Base-by-base conservation (phyloP, 2,888 invertebrate genomes). In the Alloscopus bannaensis region DNA sequence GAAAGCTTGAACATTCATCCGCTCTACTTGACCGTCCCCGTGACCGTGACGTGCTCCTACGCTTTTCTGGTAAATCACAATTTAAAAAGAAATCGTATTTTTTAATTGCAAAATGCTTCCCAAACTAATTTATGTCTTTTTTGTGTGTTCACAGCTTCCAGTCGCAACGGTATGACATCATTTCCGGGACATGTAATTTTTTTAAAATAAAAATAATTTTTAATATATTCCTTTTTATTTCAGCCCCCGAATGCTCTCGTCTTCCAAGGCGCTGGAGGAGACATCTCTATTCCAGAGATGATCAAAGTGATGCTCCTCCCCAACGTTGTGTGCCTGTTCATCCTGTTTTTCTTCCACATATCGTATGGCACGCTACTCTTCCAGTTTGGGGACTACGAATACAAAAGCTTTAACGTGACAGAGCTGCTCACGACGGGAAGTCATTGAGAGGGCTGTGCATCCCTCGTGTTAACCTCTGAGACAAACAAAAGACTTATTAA, bases 11-110 rank as follows among this genome's bases (percentile, higher is more conserved):
- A 91, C 85, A 91, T 95, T 78, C 95, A 97, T 89, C 97, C 97
- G 0, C 89, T 98, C 78, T 95, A 94, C 89, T 90, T 97, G 88
- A 96, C 97, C 93, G 90, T 97, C 85, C 97, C 97, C 0, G 95
- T 95, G 0, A 92, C 96, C 0, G 89, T 97, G 24, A 93, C 95
- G 2, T 95, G 96, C 88, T 96, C 96, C 66, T 96, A 96, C 90
- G 96, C 95, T 8, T 95, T 97, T 91, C 78, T 84, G 59, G 81
- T 81, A 71, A 64, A 42, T 20, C 57, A 20, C 28, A 57, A 28
- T 6, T 16, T 57, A n/a, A 11, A 31, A n/a, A 59, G 71, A n/a
- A 20, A 24, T 40, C 8, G 57, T 52, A 20, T n/a, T 45, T 71
- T 65, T 57, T 13, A 42, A 45, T 64, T 75, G 45, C 42, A 13